phyloP scores from a whole-genome alignment of 2,888 invertebrate species.

The Carpatolechia fugitivella region DNA sequence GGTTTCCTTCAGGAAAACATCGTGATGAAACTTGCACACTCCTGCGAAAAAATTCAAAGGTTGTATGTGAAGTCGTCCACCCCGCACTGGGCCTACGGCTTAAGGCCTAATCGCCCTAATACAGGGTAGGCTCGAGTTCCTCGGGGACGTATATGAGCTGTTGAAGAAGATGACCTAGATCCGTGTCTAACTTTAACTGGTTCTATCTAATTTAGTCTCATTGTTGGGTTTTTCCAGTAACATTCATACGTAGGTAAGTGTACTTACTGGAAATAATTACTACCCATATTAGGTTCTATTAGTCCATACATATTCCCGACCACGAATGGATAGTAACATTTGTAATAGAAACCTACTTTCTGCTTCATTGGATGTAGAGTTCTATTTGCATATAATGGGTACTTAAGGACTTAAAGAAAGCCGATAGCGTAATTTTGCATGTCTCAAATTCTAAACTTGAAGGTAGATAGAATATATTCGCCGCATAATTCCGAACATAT shows the following conservation, averaged over 20 bases:
- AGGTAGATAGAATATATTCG: too few species aligned
- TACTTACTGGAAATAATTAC: too few species aligned
- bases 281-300: not conserved
- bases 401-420: slow-evolving; percentile 1
- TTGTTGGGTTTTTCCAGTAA: not conserved
- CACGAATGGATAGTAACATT: slow-evolving; percentile 1
- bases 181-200: not conserved
- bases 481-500: too few species aligned
- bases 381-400: slow-evolving; percentile 6
- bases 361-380: not conserved
- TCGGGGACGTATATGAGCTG: too few species aligned
- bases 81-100: too few species aligned
- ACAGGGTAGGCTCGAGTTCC: too few species aligned
- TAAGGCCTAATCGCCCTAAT: too few species aligned
- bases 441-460: not conserved
- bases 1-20: too few species aligned
- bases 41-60: too few species aligned
- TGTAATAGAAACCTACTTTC: slow-evolving; percentile 8
- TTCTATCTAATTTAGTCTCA: not conserved
- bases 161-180: too few species aligned
- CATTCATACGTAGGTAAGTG: not conserved
- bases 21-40: too few species aligned
- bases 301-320: not conserved
- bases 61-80: too few species aligned
- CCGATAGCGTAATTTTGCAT: not conserved